Base-by-base conservation (phyloP, 1,140 invertebrate genomes). In the Hermetia illucens region DNA sequence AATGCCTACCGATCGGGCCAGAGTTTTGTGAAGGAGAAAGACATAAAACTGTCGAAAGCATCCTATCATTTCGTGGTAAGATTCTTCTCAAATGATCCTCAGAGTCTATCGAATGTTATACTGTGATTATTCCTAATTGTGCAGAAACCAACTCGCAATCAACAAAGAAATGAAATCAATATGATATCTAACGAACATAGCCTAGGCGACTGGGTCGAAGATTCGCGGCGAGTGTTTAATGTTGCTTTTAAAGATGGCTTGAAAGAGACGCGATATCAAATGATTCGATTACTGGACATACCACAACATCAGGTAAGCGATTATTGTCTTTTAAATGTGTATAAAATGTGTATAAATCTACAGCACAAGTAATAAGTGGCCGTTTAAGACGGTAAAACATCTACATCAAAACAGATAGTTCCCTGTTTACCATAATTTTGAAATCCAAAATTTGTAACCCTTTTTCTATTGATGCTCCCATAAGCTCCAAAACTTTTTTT, bases 261-360 rank as follows among this genome's bases (percentile, higher is more conserved):
- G 1, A 41, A 36, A n/a, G 17, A 63, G 41, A 62, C 53, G 21
- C 61, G 58, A 19, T 72, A 73, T 51, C 57, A 79, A 27, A 78
- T 76, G 72, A 68, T 79, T 45, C 64, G 71, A 39, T 45, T 79
- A 2, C 53, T 62, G 5, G 53, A 56, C 30, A 59, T 65, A 34
- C 65, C 65, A 3, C 64, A 66, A 40, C 64, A 74, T 48, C 56
- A 71, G 46, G 60, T 63, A 22, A 58, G 73, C 2, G 6, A 9
- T 32, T 32, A 32, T 9, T 32, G 9, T 8, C 6, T 32, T 32
- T 32, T 8, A n/a, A n/a, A n/a, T n/a, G n/a, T 32, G 6, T 8
- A 32, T 32, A 32, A 32, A 12, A n/a, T n/a, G n/a, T n/a, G n/a
- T n/a, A n/a, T n/a, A n/a, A n/a, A n/a, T n/a, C n/a, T n/a, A n/a